Conservation (phyloP, 2,113 vertebrate species). For the Galemys pyrenaicus region DNA sequence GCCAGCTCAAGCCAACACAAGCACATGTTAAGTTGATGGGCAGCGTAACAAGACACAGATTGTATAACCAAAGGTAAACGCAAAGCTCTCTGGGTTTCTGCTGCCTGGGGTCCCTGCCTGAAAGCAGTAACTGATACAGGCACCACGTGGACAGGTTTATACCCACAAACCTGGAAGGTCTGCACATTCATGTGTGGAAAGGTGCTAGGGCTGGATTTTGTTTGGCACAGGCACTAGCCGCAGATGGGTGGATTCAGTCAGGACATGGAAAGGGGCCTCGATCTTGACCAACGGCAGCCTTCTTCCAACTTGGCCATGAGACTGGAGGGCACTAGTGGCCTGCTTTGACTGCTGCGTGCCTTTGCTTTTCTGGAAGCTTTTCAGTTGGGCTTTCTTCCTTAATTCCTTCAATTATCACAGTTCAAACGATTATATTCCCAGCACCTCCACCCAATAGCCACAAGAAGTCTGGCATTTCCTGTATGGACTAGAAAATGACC, state of each 20-base stretch:
- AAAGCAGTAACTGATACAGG: slow-evolving; percentile 83
- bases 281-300: background rate
- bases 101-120: slow-evolving; percentile 82
- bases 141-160: background rate
- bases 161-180: background rate
- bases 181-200: background rate
- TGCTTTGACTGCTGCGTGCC: background rate
- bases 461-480: slow-evolving; percentile 72
- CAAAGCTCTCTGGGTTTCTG: slow-evolving; percentile 81
- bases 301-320: background rate
- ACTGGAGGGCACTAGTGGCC: background rate
- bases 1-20: slow-evolving; percentile 64
- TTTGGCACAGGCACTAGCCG: background rate
- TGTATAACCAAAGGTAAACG: slow-evolving; percentile 83
- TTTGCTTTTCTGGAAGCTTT: slow-evolving; percentile 46
- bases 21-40: slow-evolving; percentile 79
- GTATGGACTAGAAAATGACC: slow-evolving; percentile 70
- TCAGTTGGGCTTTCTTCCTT: slow-evolving; percentile 73
- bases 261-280: background rate
- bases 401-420: slow-evolving; percentile 71
- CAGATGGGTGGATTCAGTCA: no score
- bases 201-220: background rate
- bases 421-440: slow-evolving; percentile 75
- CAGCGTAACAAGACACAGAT: slow-evolving; percentile 83
- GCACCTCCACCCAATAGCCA: slow-evolving; percentile 68